Base-by-base conservation (phyloP, 1,140 invertebrate species). In the Pomacea maculata region DNA sequence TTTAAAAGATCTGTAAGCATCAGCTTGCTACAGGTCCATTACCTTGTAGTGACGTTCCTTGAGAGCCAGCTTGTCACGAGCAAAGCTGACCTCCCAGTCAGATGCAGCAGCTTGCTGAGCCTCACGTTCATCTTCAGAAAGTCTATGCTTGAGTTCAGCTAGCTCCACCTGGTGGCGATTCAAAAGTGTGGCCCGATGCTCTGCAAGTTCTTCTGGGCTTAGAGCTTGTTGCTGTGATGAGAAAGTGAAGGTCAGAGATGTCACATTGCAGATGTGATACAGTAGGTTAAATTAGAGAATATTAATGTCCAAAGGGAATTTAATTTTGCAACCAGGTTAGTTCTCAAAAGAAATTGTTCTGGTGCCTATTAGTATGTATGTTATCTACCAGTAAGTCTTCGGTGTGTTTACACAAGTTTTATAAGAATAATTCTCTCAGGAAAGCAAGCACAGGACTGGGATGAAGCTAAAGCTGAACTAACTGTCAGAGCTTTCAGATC, bases 11-110 rank as follows among this genome's bases (percentile, higher is more conserved):
- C 14, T 14, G 14, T 14, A 57, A 14, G 9, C 11, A 61, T 61
- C 57, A 61, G 57, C 57, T 17, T 61, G 11, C 1, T 61, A 45
- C 57, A 14, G 11, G 9, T 61, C 15, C 15, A 14, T 61, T 83
- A 90, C 89, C 87, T 89, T 90, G 80, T 90, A 90, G 79, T 90
- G 89, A 79, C 87, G 89, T 74, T 90, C 89, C 79, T 90, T 90
- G 54, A 90, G 82, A 21, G 88, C 84, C 9, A 90, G 86, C 82
- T 90, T 89, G 34, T 88, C 89, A n/a, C 86, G 82, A n/a, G 89
- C 89, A 85, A 86, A 90, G 52, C 80, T 70, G 4, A 90, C 87
- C 78, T 90, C 89, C 89, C 89, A 90, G 82, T 90, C 88, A 21
- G 86, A 80, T 9, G 89, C 78, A 0, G 89, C 88, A 21, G 84